Base-by-base conservation (phyloP, 2,888 invertebrate species). In the Carpatolechia fugitivella region DNA sequence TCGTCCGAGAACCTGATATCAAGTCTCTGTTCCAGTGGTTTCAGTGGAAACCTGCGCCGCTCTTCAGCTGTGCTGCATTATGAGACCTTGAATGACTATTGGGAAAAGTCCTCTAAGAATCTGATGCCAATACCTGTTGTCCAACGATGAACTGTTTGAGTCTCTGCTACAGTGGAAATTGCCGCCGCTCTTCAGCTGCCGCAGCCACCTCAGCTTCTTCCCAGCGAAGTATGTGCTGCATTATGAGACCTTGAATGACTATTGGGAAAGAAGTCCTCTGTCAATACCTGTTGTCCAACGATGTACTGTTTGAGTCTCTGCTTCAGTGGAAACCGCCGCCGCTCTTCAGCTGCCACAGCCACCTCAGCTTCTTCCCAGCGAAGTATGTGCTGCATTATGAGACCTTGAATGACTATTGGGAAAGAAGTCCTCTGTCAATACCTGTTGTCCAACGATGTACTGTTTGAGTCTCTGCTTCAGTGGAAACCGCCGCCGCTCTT, bases 361-460 rank as follows among this genome's bases (percentile, higher is more conserved):
- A 91, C 91, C 63, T 91, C 82, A 10, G 87, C 72, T 62, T 89
- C 89, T 73, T 92, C 92, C 87, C 88, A 84, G 53, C 70, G 70
- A 8, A 74, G 71, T 56, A 91, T 87, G 79, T 92, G 91, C 61
- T 87, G 85, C 64, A 86, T 70, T 49, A 97, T 83, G 56, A 95
- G 78, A n/a, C 92, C 85, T 65, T 93, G 92, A 35, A 94, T 90
- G 41, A n/a, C n/a, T n/a, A n/a, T n/a, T n/a, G n/a, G n/a, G n/a
- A n/a, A n/a, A n/a, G n/a, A n/a, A n/a, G n/a, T n/a, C n/a, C n/a
- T n/a, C n/a, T n/a, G n/a, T n/a, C n/a, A n/a, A n/a, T n/a, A n/a
- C n/a, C n/a, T 95, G 96, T 85, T 98, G 98, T 0, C 98, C 98
- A 47, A 98, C 95, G 65, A 98, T 95, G 72, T 92, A 90, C 79